Conservation (phyloP, 2,113 vertebrate species). For the Cyphomyrus plagiostoma region DNA sequence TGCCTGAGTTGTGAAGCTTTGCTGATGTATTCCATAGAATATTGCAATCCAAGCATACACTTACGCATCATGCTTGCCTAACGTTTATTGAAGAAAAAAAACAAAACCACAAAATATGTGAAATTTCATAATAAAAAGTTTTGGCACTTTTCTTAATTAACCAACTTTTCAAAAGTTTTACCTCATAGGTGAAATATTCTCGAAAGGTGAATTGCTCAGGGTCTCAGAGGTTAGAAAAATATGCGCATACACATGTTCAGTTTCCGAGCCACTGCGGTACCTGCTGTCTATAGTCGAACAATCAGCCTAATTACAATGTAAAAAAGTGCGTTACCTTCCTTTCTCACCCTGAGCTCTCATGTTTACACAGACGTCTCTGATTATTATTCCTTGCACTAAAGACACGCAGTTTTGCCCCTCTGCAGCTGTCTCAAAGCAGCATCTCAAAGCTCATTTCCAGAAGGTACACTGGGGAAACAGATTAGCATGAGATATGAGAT, state of each 20-base stretch:
- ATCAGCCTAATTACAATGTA: not conserved
- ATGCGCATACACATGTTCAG: not conserved
- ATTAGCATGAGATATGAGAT: conserved; percentile 41
- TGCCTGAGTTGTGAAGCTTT: not conserved
- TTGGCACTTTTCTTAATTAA: not conserved
- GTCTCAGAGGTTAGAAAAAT: not conserved
- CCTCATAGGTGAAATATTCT: not conserved
- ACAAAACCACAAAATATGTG: not conserved
- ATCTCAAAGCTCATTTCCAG: conserved; percentile 40
- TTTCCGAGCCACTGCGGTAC: not conserved
- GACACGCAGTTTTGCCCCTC: conserved; percentile 31
- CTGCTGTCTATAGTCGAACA: not conserved
- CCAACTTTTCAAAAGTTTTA: not conserved
- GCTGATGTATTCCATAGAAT: not conserved
- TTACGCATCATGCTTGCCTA: not conserved
- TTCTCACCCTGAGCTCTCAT: conserved; percentile 12
- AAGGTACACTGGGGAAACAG: conserved; percentile 23
- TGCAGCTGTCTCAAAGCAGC: conserved; percentile 32
- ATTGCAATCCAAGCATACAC: not conserved
- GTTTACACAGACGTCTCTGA: conserved; percentile 33
- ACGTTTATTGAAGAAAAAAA: not conserved
- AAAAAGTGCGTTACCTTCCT: not conserved
- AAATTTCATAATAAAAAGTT: not conserved
- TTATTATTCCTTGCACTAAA: conserved; percentile 36
- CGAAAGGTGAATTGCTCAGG: not conserved